Conservation (phyloP, 2,888 invertebrate genomes). For the Diarsia brunnea region DNA sequence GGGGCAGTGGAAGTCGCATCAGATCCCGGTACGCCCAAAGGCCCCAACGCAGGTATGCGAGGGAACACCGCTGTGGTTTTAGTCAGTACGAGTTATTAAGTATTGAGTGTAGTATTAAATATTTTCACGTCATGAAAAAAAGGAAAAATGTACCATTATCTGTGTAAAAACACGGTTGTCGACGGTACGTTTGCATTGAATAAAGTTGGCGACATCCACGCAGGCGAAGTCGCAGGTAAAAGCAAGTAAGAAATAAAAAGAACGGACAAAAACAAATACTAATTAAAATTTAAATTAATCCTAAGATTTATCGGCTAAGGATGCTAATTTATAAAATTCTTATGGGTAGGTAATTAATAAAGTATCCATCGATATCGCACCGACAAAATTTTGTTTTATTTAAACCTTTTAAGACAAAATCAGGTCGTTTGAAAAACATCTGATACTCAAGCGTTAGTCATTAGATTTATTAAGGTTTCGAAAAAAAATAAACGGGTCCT, state of each 20-base stretch:
- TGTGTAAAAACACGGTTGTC: not conserved
- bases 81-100: no score
- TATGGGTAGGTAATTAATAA: not conserved
- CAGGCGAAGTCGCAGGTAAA: not conserved
- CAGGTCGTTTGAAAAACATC: conserved; percentile 39
- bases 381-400: conserved; percentile 4
- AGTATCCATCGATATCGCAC: conserved; percentile 2
- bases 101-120: no score
- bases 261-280: not conserved
- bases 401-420: not conserved
- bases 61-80: no score
- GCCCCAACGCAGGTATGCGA: no score
- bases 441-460: not conserved
- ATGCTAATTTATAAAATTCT: not conserved
- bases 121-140: no score
- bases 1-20: no score
- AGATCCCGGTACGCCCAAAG: no score
- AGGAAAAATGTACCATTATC: not conserved
- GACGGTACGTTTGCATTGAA: no score
- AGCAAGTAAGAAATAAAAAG: not conserved
- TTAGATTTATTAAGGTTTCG: not conserved
- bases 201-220: no score
- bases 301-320: conserved; percentile 5
- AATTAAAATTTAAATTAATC: conserved; percentile 12
- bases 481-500: not conserved